A percentile compares a stretch with the other conserved stretches of the same genome.
Conservation (phyloP, 2,797 vertebrate species). For the Periparus ater region DNA sequence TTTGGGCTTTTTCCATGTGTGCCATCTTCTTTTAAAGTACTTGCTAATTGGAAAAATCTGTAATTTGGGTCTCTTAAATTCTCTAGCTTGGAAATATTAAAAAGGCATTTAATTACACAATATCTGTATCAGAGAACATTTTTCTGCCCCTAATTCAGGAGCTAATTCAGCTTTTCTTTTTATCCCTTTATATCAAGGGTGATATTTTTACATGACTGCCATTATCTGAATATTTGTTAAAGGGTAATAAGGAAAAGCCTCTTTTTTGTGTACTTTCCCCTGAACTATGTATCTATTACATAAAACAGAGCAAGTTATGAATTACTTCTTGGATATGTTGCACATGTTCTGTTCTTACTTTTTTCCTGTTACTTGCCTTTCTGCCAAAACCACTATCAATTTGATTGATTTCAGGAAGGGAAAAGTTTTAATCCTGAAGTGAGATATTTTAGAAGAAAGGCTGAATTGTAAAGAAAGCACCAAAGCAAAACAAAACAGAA, state of each 20-base stretch:
- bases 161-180: neutral
- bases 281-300: neutral
- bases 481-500: neutral
- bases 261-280: neutral
- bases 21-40: neutral
- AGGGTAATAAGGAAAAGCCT: neutral
- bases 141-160: neutral
- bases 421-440: conserved; percentile 8
- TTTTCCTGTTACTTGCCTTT: neutral
- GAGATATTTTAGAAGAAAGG: neutral
- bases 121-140: neutral
- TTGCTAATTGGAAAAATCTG: neutral
- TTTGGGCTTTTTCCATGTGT: neutral
- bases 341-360: neutral
- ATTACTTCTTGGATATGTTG: neutral
- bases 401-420: conserved; percentile 38
- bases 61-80: neutral
- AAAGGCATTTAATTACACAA: neutral
- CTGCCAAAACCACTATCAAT: conserved; percentile 3
- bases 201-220: neutral
- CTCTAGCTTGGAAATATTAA: neutral
- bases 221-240: neutral
- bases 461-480: neutral
- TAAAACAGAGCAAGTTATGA: neutral
- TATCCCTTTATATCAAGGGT: neutral